Evolutionary conservation across 92 coral and sea anemone species (phyloP), one percentile per base, ranked within the genome.

Genomic region (Galaxea fascicularis): DNA sequence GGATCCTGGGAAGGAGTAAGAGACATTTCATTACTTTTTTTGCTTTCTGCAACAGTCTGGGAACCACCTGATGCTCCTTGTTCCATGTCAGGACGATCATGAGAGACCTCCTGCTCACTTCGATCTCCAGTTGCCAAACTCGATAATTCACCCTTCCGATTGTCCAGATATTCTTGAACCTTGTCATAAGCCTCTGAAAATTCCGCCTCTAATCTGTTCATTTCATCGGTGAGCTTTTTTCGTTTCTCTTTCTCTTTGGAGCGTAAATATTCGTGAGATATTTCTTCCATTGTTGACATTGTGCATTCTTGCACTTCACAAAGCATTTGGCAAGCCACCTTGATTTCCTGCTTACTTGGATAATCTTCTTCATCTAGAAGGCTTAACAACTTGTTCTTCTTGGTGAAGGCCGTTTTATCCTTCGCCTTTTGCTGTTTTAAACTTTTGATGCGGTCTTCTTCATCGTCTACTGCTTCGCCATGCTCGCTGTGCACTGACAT

Each of bases 111-210:
- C 16, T 46, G 12, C 51, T 46, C 51, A 46, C 51, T 46, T 46
- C 51, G 51, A 46, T 46, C 0, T 46, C n/a, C n/a, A n/a, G n/a
- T n/a, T n/a, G n/a, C 87, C 63, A 87, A 31, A 71, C 87, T 90
- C 68, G 87, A 85, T 25, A 81, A 71, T 15, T 89, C 87, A 27
- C 85, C 90, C 49, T 85, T 79, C 30, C 83, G 86, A 54, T 58
- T 65, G 62, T 85, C 84, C 39, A 90, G 80, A 80, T 86, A 90
- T 59, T 80, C 90, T 78, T 86, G 90, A 35, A 84, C 89, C 10
- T 82, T 77, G 51, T 90, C 74, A 18, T 91, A 73, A 26, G 65
- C 89, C 13, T 82, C 91, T 17, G 85, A 76, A 75, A 76, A 82
- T 73, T 87, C 93, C 18, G 10, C 79, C 11, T 90, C 93, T 13